These are phyloP conservation scores for Neoniphon sammara DNA, from an alignment of 2,797 vertebrate genomes.

Conservation along the genomic window DNA sequence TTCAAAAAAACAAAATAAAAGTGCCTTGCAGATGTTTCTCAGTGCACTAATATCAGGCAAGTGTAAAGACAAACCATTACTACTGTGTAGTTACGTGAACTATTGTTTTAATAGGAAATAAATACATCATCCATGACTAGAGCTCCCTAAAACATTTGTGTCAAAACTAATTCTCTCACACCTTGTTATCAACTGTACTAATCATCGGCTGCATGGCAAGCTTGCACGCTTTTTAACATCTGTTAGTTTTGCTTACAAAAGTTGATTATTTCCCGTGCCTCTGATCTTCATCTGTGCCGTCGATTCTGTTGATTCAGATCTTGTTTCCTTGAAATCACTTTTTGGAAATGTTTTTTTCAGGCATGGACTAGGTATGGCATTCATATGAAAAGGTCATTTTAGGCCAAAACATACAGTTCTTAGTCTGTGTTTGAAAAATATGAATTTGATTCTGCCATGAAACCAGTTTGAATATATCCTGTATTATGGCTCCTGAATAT, in stretches of 20 bases:
- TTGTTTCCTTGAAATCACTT: not conserved
- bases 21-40: conserved; percentile 50
- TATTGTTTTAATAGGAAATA: conserved; percentile 62
- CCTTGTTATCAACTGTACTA: conserved; percentile 50
- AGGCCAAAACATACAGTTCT: not conserved
- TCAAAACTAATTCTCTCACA: conserved; percentile 57
- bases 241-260: conserved; percentile 25
- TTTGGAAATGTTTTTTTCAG: conserved; percentile 7
- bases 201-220: conserved; percentile 74
- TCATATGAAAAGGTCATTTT: not conserved
- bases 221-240: conserved; percentile 69
- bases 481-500: conserved; percentile 6
- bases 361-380: not conserved
- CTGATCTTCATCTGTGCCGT: conserved; percentile 26
- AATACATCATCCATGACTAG: conserved; percentile 32
- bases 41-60: conserved; percentile 22
- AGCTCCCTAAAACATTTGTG: conserved; percentile 37
- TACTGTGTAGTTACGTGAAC: conserved; percentile 66
- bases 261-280: conserved; percentile 19
- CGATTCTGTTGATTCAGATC: conserved; percentile 39
- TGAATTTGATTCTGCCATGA: conserved; percentile 2
- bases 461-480: conserved; percentile 8
- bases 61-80: conserved; percentile 16
- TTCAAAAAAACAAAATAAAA: conserved; percentile 15
- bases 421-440: conserved; percentile 25